phyloP scores from a whole-genome alignment of 2,113 vertebrate genomes.

The Strix uralensis region DNA sequence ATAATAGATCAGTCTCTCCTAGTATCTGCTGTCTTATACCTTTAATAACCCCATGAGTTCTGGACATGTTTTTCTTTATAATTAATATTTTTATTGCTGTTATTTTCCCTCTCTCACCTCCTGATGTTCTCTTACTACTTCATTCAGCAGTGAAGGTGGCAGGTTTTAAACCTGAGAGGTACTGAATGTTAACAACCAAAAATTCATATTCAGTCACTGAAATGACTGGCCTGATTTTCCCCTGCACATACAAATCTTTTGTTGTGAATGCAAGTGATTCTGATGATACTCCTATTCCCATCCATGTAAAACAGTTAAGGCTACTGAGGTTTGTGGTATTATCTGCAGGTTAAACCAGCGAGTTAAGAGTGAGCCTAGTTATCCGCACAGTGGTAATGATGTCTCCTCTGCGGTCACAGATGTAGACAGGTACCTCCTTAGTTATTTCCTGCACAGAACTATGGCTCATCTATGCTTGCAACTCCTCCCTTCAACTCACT shows the following conservation, averaged over 20 bases:
- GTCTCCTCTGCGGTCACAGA: neutral
- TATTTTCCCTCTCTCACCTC: neutral
- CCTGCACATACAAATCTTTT: neutral
- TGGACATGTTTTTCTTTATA: neutral
- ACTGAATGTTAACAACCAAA: neutral
- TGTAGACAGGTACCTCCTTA: neutral
- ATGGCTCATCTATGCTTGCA: neutral
- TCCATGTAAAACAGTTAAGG: neutral
- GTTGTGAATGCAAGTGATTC: neutral
- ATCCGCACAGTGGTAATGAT: neutral
- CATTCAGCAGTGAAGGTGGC: neutral
- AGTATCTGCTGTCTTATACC: neutral
- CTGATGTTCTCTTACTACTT: neutral
- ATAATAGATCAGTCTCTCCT: neutral
- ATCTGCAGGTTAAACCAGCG: neutral
- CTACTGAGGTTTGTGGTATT: neutral
- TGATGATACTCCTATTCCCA: neutral
- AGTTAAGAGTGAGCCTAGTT: neutral
- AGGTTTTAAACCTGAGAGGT: neutral
- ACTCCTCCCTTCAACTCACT: neutral
- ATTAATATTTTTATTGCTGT: neutral
- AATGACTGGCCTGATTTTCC: neutral
- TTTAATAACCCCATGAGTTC: neutral
- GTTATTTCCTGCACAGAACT: neutral
- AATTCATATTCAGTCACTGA: neutral